These are phyloP conservation scores for Oceanodroma leucorhoa DNA, from an alignment of 2,797 vertebrate genomes.

Conservation along the genomic window DNA sequence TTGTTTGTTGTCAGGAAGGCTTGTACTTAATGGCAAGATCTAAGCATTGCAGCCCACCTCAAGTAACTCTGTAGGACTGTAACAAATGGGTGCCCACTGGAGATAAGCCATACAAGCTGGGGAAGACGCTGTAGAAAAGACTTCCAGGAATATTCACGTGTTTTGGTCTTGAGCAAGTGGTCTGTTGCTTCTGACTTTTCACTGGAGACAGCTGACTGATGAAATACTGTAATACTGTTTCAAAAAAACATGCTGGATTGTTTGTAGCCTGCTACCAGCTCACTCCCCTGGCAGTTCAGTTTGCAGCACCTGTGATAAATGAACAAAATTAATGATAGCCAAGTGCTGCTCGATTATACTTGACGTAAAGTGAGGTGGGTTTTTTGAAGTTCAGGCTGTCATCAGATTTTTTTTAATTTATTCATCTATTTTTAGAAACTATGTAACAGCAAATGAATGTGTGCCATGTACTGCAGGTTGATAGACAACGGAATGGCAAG, in stretches of 20 bases:
- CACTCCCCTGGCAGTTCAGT: neutral
- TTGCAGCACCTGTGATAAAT: conserved; percentile 18
- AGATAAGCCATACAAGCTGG: neutral
- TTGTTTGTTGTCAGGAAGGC: neutral
- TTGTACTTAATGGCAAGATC: neutral
- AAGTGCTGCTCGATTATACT: neutral
- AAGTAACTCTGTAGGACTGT: neutral
- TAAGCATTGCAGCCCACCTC: neutral
- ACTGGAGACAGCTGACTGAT: neutral
- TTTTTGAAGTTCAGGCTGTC: conserved; percentile 19
- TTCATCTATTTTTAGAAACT: neutral
- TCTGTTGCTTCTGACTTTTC: conserved; percentile 14
- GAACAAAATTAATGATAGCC: conserved; percentile 4
- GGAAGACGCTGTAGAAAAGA: neutral
- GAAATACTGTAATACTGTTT: neutral
- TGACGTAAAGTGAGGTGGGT: neutral
- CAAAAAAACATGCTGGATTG: neutral
- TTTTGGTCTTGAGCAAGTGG: neutral
- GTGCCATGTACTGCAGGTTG: neutral
- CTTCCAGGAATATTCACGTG: neutral
- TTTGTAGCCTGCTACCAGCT: neutral
- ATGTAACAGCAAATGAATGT: neutral
- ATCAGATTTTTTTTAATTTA: neutral
- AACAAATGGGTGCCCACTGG: neutral
- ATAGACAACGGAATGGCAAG: neutral